Conservation (phyloP, 2,888 invertebrate species). For the Drosophila parthenogenetica region DNA sequence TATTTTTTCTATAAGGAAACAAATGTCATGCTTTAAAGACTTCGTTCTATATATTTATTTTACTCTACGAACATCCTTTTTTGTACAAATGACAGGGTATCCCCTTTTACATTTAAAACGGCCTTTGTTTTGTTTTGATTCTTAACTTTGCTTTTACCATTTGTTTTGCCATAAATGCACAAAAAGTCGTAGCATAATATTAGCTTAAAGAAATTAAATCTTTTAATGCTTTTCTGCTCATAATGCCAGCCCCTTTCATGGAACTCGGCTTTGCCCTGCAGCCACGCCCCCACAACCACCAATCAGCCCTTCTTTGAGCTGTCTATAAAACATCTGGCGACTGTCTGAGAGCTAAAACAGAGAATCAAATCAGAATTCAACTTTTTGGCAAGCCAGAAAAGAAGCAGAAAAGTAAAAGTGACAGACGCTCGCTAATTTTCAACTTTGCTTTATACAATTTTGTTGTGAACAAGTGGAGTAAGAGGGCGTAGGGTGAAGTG, state of each 20-base stretch:
- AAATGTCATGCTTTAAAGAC: too few species aligned
- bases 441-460: constrained; percentile 58
- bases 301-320: neutral
- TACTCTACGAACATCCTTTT: neutral
- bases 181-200: constrained; percentile 32
- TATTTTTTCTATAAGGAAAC: too few species aligned
- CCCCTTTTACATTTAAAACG: neutral
- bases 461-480: neutral
- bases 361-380: constrained; percentile 61
- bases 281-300: neutral
- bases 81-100: neutral
- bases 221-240: constrained; percentile 31
- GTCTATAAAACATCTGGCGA: constrained; percentile 55
- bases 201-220: constrained; percentile 64
- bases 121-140: neutral
- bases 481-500: neutral
- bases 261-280: neutral
- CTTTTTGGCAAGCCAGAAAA: constrained; percentile 36
- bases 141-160: constrained; percentile 2
- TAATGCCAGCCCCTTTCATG: constrained; percentile 14
- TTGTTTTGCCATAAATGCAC: constrained; percentile 19
- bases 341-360: constrained; percentile 34
- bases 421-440: constrained; percentile 75
- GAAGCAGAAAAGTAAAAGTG: constrained; percentile 64
- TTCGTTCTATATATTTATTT: neutral